Evolutionary conservation across 2,113 vertebrate species (phyloP), one percentile per base, ranked within the genome.

Genomic region (Melanostigma gelatinosum): DNA sequence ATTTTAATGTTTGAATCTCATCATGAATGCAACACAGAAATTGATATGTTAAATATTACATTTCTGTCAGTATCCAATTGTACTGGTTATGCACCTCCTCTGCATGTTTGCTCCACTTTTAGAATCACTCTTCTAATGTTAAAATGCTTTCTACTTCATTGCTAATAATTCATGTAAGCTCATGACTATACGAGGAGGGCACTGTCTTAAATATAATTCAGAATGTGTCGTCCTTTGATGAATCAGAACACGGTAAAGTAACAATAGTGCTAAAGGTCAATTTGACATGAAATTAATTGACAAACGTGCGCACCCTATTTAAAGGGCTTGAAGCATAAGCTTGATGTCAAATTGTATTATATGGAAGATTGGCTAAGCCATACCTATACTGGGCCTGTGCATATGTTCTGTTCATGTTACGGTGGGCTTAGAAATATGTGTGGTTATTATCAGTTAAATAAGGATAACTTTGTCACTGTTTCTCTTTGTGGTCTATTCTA

Each of bases 401-500:
- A 34, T 16, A 24, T 40, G 16, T 54, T 42, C 13, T 63, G 52
- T 24, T 55, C 4, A 44, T 72, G 9, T 20, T 20, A 7, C 12
- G 3, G 32, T 29, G 50, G 18, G 54, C 54, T 58, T 42, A 29
- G 5, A 58, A 55, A 60, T 18, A 60, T 12, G 4, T 22, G 5
- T 60, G 22, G 44, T 42, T 20, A 12, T 32, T 20, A 2, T 18
- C 34, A 38, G 3, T 54, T 13, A 40, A 67, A 29, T 13, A 34
- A 57, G 20, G 27, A 52, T 13, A 44, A 18, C 1, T 55, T 42
- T 75, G 32, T 77, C 5, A 8, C 10, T 32, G 18, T 72, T 50
- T 50, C 6, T 42, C 34, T 75, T 11, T 8, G 10, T 66, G n/a
- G 46, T 79, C 24, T 63, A 44, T 85, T 71, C 75, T 20, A 55